Base-by-base conservation (phyloP, 2,113 vertebrate species). In the Lophius piscatorius region DNA sequence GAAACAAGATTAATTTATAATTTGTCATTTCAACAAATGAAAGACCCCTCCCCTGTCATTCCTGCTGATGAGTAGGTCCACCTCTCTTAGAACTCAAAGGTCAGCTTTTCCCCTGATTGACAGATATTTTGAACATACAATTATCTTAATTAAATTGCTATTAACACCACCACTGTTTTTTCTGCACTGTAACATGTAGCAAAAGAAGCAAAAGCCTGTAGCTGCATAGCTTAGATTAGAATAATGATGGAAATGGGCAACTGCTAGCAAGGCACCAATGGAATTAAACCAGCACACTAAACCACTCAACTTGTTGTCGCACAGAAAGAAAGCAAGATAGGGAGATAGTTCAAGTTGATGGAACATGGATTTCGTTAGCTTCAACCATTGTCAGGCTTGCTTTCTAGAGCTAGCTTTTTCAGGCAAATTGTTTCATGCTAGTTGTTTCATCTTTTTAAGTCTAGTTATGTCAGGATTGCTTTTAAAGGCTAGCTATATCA, bases 11-110 rank as follows among this genome's bases (percentile, higher is more conserved):
- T 36, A 0, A 26, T 51, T 33, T 46, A 2, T 51, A 9, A 26
- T 21, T 38, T 48, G n/a, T 52, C 8, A 11, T 69, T 21, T 48
- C 5, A 23, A 17, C 35, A 56, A 42, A 33, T 29, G 1, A 34
- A 61, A 18, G 10, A 11, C 7, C 20, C 13, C 11, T 12, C 21
- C 21, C 6, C 6, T 9, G 20, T 11, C 5, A 8, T 4, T 22
- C 44, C 13, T 14, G 6, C 26, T n/a, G n/a, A 20, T 6, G 3
- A 13, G 10, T 65, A 23, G 23, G 35, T 31, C 18, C 13, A 9
- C 31, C 36, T 12, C 14, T 50, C 28, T 24, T 10, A 4, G 5
- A 28, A 8, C 9, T 57, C 45, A 42, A 4, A 63, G 61, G 26
- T 56, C 14, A 35, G 49, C 21, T 35, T 33, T 5, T 29, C 48